phyloP scores from a whole-genome alignment of 2,113 vertebrate species.

The Syrrhaptes paradoxus region DNA sequence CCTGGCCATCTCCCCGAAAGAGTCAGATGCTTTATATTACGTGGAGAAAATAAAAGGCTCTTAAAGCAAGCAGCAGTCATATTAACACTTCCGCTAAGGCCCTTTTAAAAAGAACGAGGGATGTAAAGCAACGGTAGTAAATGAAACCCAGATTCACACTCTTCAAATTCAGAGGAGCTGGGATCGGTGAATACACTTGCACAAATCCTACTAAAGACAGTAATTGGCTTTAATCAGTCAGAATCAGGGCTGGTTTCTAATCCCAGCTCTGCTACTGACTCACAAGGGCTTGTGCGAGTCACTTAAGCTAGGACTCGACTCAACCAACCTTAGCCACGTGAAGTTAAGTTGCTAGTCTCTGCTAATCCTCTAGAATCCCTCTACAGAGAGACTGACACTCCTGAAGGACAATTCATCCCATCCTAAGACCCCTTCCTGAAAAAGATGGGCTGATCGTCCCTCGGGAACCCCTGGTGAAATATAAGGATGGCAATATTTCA shows the following conservation, averaged over 20 bases:
- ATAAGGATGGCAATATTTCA: background rate
- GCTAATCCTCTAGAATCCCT: background rate
- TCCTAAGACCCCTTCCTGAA: background rate
- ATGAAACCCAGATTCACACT: constrained; percentile 42
- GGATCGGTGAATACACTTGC: background rate
- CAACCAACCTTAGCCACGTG: background rate
- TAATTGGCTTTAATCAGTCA: background rate
- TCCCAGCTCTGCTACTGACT: background rate
- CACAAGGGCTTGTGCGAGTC: background rate
- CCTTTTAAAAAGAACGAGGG: background rate
- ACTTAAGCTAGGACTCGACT: background rate
- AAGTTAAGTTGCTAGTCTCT: background rate
- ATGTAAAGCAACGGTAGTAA: background rate
- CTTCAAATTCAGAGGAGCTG: background rate
- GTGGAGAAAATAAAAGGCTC: background rate
- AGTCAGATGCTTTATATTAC: constrained; percentile 37
- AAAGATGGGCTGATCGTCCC: background rate
- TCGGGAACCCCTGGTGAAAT: background rate
- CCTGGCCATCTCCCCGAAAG: background rate
- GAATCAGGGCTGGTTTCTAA: background rate
- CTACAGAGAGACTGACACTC: background rate
- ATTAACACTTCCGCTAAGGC: constrained; percentile 10
- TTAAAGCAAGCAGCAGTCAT: background rate
- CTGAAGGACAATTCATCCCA: background rate
- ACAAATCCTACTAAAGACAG: background rate